Percentiles rank a stretch among this genome's conserved stretches.
phyloP scores from a whole-genome alignment of 2,888 invertebrate genomes.

The Diarsia mendica region DNA sequence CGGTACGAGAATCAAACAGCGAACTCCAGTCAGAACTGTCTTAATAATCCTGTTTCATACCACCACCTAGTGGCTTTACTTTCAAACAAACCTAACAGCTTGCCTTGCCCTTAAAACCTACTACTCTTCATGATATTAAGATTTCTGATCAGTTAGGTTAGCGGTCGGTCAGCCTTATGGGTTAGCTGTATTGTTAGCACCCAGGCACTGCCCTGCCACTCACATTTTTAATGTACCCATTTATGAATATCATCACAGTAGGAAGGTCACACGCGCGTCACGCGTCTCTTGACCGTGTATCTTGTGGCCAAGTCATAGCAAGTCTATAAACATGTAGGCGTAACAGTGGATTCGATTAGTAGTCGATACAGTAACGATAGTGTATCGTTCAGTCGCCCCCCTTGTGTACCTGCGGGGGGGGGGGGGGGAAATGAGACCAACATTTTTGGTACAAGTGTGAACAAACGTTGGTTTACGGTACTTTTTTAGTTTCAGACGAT shows the following conservation, averaged over 20 bases:
- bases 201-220: too few relatives aligned
- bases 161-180: neutral
- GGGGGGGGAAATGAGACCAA: constrained; percentile 19
- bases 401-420: constrained; percentile 16
- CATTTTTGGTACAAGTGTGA: constrained; percentile 26
- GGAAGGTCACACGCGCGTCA: neutral
- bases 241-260: neutral
- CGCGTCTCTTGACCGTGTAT: neutral
- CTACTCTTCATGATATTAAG: neutral
- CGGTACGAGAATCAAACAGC: neutral
- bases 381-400: constrained; percentile 46
- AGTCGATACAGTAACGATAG: constrained; percentile 62
- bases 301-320: neutral
- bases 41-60: neutral
- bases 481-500: neutral
- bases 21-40: too few relatives aligned
- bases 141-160: too few relatives aligned
- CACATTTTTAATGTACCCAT: too few relatives aligned
- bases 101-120: neutral
- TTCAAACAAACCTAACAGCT: neutral
- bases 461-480: neutral
- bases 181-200: too few relatives aligned
- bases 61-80: too few relatives aligned
- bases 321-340: neutral
- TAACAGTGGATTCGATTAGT: constrained; percentile 71